Conservation (phyloP, 2,888 invertebrate species). For the Lithodes maja region DNA sequence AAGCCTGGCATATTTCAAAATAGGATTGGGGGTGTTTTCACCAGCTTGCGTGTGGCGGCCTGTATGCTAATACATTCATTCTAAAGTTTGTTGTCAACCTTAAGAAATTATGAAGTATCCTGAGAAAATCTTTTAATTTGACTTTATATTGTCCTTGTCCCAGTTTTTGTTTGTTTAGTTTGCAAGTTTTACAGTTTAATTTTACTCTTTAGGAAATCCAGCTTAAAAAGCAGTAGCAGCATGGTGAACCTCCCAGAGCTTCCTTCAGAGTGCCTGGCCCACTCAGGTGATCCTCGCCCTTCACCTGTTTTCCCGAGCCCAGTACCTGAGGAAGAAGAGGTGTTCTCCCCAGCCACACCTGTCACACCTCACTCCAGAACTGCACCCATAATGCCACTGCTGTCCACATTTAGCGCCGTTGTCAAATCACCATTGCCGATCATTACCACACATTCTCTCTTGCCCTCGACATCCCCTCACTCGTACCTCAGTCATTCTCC, state of each 20-base stretch:
- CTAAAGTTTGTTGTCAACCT: too few species aligned
- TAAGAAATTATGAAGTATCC: too few species aligned
- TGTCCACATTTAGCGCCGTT: not conserved
- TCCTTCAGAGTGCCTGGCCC: not conserved
- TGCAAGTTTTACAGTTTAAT: not conserved
- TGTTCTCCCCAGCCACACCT: not conserved
- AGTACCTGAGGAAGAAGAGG: not conserved
- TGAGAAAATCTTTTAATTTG: too few species aligned
- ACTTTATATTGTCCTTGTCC: too few species aligned
- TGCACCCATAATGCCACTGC: not conserved
- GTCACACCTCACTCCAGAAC: not conserved
- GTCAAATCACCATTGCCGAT: not conserved
- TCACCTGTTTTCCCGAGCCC: not conserved
- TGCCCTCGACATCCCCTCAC: not conserved
- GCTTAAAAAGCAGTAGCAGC: constrained; percentile 45
- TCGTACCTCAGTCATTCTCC: not conserved
- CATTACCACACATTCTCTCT: not conserved
- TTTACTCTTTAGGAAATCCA: constrained; percentile 46
- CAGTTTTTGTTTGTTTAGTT: too few species aligned
- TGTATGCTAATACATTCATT: too few species aligned
- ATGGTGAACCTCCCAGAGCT: not conserved
- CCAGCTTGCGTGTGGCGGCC: too few species aligned
- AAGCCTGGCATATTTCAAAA: too few species aligned
- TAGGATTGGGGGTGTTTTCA: too few species aligned
- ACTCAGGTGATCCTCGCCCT: not conserved